A percentile compares a stretch with the other conserved stretches of the same genome.
Evolutionary conservation across 2,888 invertebrate genomes (phyloP).

Genomic region (Griposia aprilina): DNA sequence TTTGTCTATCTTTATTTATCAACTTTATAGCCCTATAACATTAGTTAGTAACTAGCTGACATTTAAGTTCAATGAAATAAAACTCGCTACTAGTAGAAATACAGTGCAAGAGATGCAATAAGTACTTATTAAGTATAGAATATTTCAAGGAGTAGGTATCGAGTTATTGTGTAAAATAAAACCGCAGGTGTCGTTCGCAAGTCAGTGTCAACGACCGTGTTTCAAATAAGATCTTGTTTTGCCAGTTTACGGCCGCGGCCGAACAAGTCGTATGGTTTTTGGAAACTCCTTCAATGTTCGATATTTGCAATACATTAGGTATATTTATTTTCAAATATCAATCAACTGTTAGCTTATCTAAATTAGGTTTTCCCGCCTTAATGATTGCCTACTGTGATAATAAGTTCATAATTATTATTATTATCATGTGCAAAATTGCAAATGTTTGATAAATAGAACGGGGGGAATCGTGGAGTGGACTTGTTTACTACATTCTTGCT

Average conservation of each 20-base stretch:
- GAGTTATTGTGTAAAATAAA: slow-evolving; percentile 33
- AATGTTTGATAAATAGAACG: slow-evolving; percentile 30
- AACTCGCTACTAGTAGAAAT: neutral
- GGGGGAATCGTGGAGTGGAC: neutral
- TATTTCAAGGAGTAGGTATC: slow-evolving; percentile 17
- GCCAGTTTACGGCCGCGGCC: slow-evolving; percentile 25
- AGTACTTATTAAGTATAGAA: slow-evolving; percentile 4
- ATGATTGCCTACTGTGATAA: slow-evolving; percentile 29
- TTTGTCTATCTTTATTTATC: neutral
- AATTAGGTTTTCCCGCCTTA: slow-evolving; percentile 28
- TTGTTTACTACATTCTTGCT: slow-evolving; percentile 38
- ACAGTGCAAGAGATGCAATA: neutral
- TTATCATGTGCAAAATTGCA: slow-evolving; percentile 28
- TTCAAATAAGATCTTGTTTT: slow-evolving; percentile 62
- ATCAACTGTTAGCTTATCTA: slow-evolving; percentile 29
- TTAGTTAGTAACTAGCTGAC: neutral
- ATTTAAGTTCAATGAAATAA: neutral
- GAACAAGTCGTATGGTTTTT: slow-evolving; percentile 40
- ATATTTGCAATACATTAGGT: slow-evolving; percentile 12
- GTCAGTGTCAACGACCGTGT: slow-evolving; percentile 60
- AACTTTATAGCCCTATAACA: neutral
- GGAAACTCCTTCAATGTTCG: slow-evolving; percentile 4
- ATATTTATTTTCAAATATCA: slow-evolving; percentile 19
- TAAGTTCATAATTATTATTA: too few species aligned
- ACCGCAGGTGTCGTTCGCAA: slow-evolving; percentile 37